A percentile compares a stretch with the other conserved stretches of the same genome.
These are phyloP conservation scores for Pao palembangensis DNA, from an alignment of 2,113 vertebrate genomes.

Conservation along the genomic window DNA sequence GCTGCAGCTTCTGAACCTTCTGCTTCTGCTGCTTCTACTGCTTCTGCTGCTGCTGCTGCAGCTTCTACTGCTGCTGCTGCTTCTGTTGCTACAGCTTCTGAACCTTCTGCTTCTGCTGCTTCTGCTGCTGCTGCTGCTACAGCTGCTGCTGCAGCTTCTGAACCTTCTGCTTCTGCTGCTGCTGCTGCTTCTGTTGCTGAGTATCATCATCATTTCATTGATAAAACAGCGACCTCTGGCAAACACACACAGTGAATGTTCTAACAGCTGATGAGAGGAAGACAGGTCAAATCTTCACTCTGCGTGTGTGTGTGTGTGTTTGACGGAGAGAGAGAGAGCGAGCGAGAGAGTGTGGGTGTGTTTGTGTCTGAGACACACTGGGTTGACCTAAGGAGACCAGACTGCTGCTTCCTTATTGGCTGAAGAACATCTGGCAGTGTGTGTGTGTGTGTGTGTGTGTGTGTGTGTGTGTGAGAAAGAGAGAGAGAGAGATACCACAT, in stretches of 20 bases:
- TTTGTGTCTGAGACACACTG: constrained; percentile 30
- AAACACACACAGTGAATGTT: constrained; percentile 6
- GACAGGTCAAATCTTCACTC: constrained; percentile 15
- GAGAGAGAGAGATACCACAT: constrained; percentile 55
- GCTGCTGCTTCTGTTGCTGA: too few species aligned
- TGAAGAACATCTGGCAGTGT: constrained; percentile 69
- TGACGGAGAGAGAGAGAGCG: background rate
- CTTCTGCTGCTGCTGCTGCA: too few species aligned
- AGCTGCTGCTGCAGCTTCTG: too few species aligned
- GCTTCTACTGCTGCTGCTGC: too few species aligned
- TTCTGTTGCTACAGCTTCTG: too few species aligned
- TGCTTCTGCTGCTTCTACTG: too few species aligned
- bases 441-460: constrained; percentile 25
- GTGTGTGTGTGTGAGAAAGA: constrained; percentile 45
- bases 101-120: too few species aligned
- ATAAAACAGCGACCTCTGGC: constrained; percentile 36
- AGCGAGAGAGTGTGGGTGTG: background rate
- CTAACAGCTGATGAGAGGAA: constrained; percentile 12
- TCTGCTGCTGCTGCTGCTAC: too few species aligned
- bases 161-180: too few species aligned
- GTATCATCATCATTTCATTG: constrained; percentile 15
- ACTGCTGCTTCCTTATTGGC: constrained; percentile 56
- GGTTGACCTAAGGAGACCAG: constrained; percentile 60
- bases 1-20: too few species aligned
- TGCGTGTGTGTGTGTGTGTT: background rate